Percentiles rank a stretch among this genome's conserved stretches.
Conservation (phyloP, 1,140 invertebrate genomes). For the Sarcophaga peregrina region DNA sequence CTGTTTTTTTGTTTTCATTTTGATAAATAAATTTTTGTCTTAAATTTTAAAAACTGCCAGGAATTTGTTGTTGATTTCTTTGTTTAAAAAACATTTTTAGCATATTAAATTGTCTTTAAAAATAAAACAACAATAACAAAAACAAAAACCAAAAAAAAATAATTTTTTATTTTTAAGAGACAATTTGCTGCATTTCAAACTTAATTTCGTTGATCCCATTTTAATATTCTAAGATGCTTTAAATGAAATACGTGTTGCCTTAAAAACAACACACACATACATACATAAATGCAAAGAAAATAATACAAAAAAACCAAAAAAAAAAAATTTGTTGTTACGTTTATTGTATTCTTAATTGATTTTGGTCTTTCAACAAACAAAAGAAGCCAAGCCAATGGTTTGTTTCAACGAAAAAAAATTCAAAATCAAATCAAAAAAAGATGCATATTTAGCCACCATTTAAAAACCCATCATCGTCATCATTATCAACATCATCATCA, state of each 20-base stretch:
- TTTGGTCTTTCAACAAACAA: conserved; percentile 33
- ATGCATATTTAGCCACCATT: conserved; percentile 52
- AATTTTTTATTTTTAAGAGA: conserved; percentile 48
- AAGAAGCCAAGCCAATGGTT: conserved; percentile 3
- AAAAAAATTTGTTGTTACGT: conserved; percentile 52
- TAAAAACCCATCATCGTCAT: conserved; percentile 37
- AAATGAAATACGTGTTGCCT: conserved; percentile 61
- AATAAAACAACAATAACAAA: no score
- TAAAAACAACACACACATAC: neutral
- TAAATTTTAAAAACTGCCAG: neutral
- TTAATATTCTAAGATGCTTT: conserved; percentile 66
- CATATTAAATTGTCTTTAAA: conserved; percentile 31
- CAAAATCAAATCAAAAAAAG: neutral
- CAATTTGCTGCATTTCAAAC: conserved; percentile 8
- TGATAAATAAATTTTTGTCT: conserved; percentile 18
- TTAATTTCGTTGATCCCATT: conserved; percentile 60
- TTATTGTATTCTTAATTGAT: conserved; percentile 66
- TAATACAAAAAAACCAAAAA: conserved; percentile 12
- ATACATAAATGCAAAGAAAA: neutral
- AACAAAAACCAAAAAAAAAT: no score
- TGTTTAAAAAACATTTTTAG: conserved; percentile 34
- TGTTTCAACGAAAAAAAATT: conserved; percentile 13
- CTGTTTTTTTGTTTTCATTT: neutral
- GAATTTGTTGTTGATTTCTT: conserved; percentile 38
- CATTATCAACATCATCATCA: conserved; percentile 21